These are phyloP conservation scores for Allobates femoralis DNA, from an alignment of 2,797 vertebrate species.

Conservation along the genomic window DNA sequence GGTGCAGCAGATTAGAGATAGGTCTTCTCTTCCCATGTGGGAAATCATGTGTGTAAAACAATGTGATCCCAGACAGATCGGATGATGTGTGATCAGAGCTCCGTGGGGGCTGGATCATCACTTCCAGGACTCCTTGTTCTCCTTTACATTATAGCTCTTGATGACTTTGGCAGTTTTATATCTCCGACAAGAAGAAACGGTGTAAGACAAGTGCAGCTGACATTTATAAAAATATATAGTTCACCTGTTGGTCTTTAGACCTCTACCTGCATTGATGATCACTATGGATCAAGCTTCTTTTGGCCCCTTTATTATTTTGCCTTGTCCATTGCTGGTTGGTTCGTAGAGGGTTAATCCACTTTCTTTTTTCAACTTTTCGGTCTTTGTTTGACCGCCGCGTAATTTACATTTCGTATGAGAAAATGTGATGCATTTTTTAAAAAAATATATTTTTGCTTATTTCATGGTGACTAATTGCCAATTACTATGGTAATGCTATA, in stretches of 20 bases:
- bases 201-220: not conserved
- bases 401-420: slow-evolving; percentile 69
- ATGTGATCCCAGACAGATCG: too few relatives aligned
- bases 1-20: too few relatives aligned
- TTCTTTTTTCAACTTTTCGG: not conserved
- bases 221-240: not conserved
- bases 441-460: slow-evolving; percentile 77
- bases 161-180: not conserved
- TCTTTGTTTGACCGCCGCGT: slow-evolving; percentile 39
- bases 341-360: not conserved
- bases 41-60: too few relatives aligned
- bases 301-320: not conserved
- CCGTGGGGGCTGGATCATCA: too few relatives aligned
- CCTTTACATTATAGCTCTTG: too few relatives aligned
- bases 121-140: too few relatives aligned
- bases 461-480: slow-evolving; percentile 85
- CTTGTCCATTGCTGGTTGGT: not conserved
- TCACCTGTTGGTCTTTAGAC: not conserved
- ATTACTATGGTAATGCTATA: slow-evolving; percentile 84
- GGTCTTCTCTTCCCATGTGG: too few relatives aligned
- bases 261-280: not conserved
- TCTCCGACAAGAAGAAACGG: not conserved
- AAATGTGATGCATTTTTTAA: slow-evolving; percentile 75
- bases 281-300: not conserved
- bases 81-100: too few relatives aligned